Conservation (phyloP, 2,888 invertebrate species). For the Orthonychiurus folsomi region DNA sequence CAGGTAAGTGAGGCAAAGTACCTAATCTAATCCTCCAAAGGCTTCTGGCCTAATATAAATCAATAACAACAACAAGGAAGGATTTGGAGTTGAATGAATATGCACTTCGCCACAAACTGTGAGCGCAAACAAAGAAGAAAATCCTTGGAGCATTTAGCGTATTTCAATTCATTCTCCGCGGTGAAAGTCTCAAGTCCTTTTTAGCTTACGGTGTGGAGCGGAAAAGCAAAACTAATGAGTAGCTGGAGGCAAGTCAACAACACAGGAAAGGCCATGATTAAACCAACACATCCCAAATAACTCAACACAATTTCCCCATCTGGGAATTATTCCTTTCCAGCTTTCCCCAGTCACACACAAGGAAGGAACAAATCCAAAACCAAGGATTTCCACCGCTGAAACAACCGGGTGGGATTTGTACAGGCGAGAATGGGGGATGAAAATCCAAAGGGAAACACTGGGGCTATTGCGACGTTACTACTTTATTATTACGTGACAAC, state of each 20-base stretch:
- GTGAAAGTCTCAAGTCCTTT: background rate
- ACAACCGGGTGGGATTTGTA: no score
- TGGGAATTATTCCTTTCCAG: background rate
- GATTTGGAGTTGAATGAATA: no score
- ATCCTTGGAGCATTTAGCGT: background rate
- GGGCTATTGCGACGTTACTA: no score
- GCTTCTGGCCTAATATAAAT: background rate
- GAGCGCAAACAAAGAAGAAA: background rate
- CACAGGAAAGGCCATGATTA: no score
- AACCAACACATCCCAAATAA: conserved; percentile 1
- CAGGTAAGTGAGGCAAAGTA: no score
- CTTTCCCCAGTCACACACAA: background rate
- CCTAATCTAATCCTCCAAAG: no score
- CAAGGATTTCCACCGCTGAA: no score
- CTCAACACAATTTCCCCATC: background rate
- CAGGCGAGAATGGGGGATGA: background rate
- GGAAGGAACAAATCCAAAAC: no score
- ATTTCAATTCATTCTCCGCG: background rate
- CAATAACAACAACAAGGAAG: no score
- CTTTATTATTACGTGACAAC: background rate
- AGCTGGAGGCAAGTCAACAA: background rate
- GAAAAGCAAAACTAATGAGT: background rate
- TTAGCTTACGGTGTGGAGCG: no score
- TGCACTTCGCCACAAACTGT: no score
- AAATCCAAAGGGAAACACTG: background rate